Base-by-base conservation (phyloP, 2,888 invertebrate species). In the Drosophila meridiana region DNA sequence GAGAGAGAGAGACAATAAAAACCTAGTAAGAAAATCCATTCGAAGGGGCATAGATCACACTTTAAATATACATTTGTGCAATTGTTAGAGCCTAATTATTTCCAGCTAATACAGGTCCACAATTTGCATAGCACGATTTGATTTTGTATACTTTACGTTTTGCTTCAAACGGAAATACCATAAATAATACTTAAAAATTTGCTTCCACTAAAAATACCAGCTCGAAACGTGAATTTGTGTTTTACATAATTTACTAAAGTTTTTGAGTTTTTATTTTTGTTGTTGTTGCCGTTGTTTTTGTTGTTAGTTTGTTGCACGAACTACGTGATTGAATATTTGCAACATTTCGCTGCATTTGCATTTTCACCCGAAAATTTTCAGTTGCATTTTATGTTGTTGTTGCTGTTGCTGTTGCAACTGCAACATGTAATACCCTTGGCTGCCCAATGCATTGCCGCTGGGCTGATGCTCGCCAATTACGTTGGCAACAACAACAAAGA, bases 211-310 rank as follows among this genome's bases (percentile, higher is more conserved):
- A 64, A 66, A 59, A 66, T 26, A 43, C 4, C 26, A 66, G 58
- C 53, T 60, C 30, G 61, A 81, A 72, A 82, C 71, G 66, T 78
- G 75, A 62, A 75, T 57, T 69, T 56, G 13, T 61, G 67, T 73
- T 86, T 88, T 81, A 90, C 81, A 90, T 83, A 88, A 88, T 90
- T 88, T 88, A 88, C 88, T 89, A 76, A 86, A 89, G 80, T 85
- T 89, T 83, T 68, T 56, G 50, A 34, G 20, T 56, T 56, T 56
- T 42, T 42, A n/a, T 42, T 55, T 38, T 9, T 8, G 30, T 45
- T 14, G 42, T 6, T 40, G 38, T 28, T 40, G 42, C 30, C 26
- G 36, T 6, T 40, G 38, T 28, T 40, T 38, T 38, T 38, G 50
- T 26, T 53, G 53, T 42, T 64, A 64, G 48, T 80, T 60, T 80